Evolutionary conservation across 2,797 vertebrate genomes (phyloP).

Genomic region (Harpagifer antarcticus): DNA sequence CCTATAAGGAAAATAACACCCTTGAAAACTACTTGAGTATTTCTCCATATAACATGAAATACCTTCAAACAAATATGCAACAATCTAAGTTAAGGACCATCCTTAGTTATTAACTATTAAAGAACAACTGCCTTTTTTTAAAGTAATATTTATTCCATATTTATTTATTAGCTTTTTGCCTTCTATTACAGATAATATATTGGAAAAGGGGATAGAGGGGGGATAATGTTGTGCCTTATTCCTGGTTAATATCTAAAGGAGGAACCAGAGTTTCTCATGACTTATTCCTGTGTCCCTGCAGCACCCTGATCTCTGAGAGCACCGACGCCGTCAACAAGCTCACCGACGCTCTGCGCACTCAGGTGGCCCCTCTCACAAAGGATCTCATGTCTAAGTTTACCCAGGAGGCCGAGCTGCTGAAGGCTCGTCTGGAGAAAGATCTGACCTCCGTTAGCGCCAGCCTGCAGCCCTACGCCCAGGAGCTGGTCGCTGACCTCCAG

Average conservation of each 20-base stretch:
- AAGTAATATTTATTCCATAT: no score
- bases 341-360: conserved; percentile 43
- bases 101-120: no score
- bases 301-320: conserved; percentile 73
- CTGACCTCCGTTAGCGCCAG: conserved; percentile 41
- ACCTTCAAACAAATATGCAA: neutral
- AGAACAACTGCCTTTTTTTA: no score
- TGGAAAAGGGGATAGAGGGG: no score
- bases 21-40: neutral
- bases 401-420: conserved; percentile 75
- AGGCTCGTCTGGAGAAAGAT: conserved; percentile 67
- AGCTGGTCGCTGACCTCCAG: conserved; percentile 63
- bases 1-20: neutral
- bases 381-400: conserved; percentile 67
- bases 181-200: no score
- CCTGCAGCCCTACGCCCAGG: conserved; percentile 61
- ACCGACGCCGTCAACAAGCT: conserved; percentile 56
- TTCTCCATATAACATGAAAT: neutral
- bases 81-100: neutral
- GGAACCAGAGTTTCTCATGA: neutral
- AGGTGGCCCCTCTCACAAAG: conserved; percentile 69
- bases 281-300: conserved; percentile 50
- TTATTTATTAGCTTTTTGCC: no score
- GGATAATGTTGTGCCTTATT: no score
- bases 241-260: neutral